Evolutionary conservation across 2,113 vertebrate species (phyloP).

Genomic region (Toxotes chatareus): DNA sequence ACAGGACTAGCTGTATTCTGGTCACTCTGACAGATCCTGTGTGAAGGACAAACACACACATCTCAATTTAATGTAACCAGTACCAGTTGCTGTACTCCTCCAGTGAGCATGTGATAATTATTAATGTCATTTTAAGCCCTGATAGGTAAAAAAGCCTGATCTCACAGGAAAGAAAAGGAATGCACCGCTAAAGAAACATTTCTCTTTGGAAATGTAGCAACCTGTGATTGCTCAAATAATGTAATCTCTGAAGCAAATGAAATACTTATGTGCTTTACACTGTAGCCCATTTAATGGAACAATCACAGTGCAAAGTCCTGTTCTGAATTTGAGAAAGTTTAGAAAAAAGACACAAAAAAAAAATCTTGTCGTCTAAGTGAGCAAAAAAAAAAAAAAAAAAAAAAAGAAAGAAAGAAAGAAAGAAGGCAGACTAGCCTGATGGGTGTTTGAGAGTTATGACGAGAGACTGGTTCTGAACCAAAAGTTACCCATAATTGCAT

Average conservation of each 20-base stretch:
- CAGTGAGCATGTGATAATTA: not conserved
- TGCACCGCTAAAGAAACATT: not conserved
- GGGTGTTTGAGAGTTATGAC: not conserved
- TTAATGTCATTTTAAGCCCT: not conserved
- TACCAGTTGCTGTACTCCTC: not conserved
- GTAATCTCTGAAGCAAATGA: not conserved
- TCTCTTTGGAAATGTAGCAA: not conserved
- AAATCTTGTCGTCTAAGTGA: not conserved
- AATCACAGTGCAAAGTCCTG: not conserved
- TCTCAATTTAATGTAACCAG: not conserved
- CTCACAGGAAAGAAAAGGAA: too few relatives aligned
- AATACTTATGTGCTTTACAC: not conserved
- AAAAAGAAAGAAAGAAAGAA: too few relatives aligned
- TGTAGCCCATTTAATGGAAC: not conserved
- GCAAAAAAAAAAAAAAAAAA: not conserved
- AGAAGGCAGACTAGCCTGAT: not conserved
- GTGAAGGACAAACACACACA: constrained; percentile 54
- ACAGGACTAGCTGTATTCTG: constrained; percentile 71
- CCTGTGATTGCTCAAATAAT: not conserved
- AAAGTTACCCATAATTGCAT: not conserved
- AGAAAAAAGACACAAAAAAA: not conserved
- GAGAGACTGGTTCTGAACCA: not conserved
- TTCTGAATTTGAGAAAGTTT: constrained; percentile 5
- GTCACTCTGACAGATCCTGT: constrained; percentile 73
- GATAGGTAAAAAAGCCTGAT: not conserved